Base-by-base conservation (phyloP, 2,797 vertebrate genomes). In the Enteromius trimaculatus region DNA sequence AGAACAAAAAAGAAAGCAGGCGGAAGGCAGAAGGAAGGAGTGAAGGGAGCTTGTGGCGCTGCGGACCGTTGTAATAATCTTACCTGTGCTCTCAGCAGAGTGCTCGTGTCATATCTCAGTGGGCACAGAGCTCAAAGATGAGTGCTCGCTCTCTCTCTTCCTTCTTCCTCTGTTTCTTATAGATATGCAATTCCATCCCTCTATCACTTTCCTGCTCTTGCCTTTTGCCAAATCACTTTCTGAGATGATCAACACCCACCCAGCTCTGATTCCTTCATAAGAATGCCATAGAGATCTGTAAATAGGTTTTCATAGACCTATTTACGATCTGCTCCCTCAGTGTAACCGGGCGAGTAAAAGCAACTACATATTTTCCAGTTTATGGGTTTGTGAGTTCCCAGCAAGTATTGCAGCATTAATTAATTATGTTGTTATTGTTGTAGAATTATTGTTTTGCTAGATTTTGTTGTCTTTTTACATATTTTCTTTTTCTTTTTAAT, bases 41-140 rank as follows among this genome's bases (percentile, higher is more conserved):
- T 68, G 64, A 79, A 77, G 58, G 53, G 60, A 77, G 60, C 79
- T 81, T 37, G 51, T 62, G 84, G 84, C 69, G 17, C 58, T 21
- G 51, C n/a, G 62, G 44, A 44, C 82, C 37, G 68, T 34, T 86
- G 82, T 85, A 86, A 84, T 86, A 84, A 85, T 71, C 69, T 74
- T 81, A 71, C 23, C 80, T 83, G 65, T 79, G 79, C 79, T 79
- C 66, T 66, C 55, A 84, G 68, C 71, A 76, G 75, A 84, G 81
- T 14, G 72, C 82, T 78, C 7, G 26, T 87, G 80, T 81, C 53
- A 55, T 65, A 72, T 69, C 81, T 87, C 79, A 64, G 53, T 77
- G 80, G 81, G 55, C 69, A 86, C 49, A 51, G 34, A 37, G 64
- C 42, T 51, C 19, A 31, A 65, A 81, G 58, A 84, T 42, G 21